Evolutionary conservation across 2,888 invertebrate genomes (phyloP).

Genomic region (Drosophila limbata): DNA sequence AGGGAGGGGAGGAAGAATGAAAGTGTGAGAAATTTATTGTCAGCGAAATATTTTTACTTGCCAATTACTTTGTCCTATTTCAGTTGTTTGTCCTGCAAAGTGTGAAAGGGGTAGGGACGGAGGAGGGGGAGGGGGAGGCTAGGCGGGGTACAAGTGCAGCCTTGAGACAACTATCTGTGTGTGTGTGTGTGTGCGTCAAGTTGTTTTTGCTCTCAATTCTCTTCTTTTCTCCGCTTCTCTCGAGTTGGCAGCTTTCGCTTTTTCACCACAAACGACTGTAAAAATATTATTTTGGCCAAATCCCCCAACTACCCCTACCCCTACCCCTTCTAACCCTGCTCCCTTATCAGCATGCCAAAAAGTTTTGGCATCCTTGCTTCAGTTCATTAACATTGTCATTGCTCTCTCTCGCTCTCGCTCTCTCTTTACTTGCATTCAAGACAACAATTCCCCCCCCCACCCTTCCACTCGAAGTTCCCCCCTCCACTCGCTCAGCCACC

Average conservation of each 20-base stretch:
- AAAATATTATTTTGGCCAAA: slow-evolving; percentile 41
- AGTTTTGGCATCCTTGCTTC: slow-evolving; percentile 20
- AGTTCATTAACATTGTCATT: slow-evolving; percentile 56
- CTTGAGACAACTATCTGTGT: slow-evolving; percentile 42
- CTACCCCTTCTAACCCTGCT: neutral
- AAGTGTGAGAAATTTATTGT: slow-evolving; percentile 24
- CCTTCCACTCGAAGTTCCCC: too few relatives aligned
- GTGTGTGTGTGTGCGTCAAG: slow-evolving; percentile 17
- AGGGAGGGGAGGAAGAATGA: neutral
- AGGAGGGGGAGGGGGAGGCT: neutral
- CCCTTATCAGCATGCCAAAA: too few relatives aligned
- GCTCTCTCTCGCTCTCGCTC: neutral
- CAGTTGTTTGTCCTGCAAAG: slow-evolving; percentile 25
- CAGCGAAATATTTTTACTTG: slow-evolving; percentile 26
- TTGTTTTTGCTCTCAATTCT: slow-evolving; percentile 25
- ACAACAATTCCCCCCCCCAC: slow-evolving; percentile 6
- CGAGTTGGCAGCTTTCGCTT: slow-evolving; percentile 47
- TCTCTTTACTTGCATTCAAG: slow-evolving; percentile 21
- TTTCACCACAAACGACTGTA: slow-evolving; percentile 29
- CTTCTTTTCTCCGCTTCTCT: neutral
- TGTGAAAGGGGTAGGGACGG: neutral
- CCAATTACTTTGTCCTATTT: slow-evolving; percentile 47
- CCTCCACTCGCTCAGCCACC: neutral
- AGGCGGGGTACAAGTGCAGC: slow-evolving; percentile 22
- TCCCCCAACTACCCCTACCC: neutral